phyloP scores from a whole-genome alignment of 1,140 invertebrate species.

The Bombus huntii region DNA sequence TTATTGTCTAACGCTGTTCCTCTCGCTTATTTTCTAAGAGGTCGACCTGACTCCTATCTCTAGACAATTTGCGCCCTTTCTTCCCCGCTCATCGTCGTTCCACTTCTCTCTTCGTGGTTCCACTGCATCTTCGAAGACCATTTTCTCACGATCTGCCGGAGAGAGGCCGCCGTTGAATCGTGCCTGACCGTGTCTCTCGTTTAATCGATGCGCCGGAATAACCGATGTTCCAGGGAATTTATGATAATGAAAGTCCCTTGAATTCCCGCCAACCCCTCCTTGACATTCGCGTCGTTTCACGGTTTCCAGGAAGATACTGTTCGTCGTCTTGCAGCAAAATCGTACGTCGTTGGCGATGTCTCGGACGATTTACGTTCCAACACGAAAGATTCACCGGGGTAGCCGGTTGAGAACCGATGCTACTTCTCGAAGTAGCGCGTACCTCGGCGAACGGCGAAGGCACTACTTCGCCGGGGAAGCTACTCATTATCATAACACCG shows the following conservation, averaged over 20 bases:
- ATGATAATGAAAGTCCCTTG: slow-evolving; percentile 26
- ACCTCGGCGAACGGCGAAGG: background rate
- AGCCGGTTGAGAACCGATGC: slow-evolving; percentile 15
- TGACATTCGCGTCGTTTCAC: background rate
- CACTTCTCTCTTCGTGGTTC: slow-evolving; percentile 23
- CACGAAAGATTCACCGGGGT: too few species aligned
- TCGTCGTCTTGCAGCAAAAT: too few species aligned
- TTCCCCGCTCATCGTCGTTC: slow-evolving; percentile 18
- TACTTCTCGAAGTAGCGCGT: background rate
- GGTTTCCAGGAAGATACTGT: background rate
- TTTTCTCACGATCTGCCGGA: slow-evolving; percentile 59
- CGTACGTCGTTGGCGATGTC: too few species aligned
- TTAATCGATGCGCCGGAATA: slow-evolving; percentile 56
- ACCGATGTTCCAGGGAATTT: slow-evolving; percentile 34
- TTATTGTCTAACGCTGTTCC: background rate
- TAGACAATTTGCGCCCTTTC: slow-evolving; percentile 64
- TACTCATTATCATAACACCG: slow-evolving; percentile 74
- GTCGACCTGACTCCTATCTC: slow-evolving; percentile 64
- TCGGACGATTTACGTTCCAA: too few species aligned
- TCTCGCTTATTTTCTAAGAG: slow-evolving; percentile 64
- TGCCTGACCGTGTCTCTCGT: slow-evolving; percentile 54
- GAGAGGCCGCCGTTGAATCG: slow-evolving; percentile 41
- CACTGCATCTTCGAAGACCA: slow-evolving; percentile 32
- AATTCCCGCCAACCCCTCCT: background rate
- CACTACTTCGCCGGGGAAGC: slow-evolving; percentile 60